Evolutionary conservation across 2,888 invertebrate genomes (phyloP), one percentile per base, ranked within the genome.

Genomic region (Microchrysa polita): DNA sequence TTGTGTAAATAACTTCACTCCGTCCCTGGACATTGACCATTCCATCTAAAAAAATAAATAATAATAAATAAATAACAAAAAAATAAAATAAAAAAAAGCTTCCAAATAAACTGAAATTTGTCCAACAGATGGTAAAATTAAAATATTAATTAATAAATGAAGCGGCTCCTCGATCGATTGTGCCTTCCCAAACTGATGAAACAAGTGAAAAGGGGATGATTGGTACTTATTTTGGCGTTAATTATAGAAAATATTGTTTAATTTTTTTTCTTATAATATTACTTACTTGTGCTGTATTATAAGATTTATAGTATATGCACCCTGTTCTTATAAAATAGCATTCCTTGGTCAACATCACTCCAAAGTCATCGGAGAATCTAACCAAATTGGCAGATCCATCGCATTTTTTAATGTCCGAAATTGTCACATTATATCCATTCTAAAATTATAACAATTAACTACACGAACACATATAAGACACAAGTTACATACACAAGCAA

Each of bases 401-500:
- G 22, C 65, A 65, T 65, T 20, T 18, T 9, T 18, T 22, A 22
- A 48, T 48, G 18, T 65, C 44, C 1, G 10, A 22, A 14, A 48
- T 1, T 9, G 14, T 65, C 0, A 44, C 20, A 65, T 65, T 34
- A 14, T 65, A 42, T 20, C 65, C 65, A 65, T 65, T 65, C 65
- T 65, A 14, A 18, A 44, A 48, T 48, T 4, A 22, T 2, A 48
- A 5, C 60, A 9, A n/a, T 34, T 20, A 20, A 18, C 16, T n/a
- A 48, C 4, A 44, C 7, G 12, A 22, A 4, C 0, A n/a, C n/a
- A n/a, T n/a, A n/a, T 16, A 48, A 1, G 12, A 12, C 5, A n/a
- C 20, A 48, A 20, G 20, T 59, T 44, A 65, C 65, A 10, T 48
- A 65, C 65, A 22, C 65, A 65, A 22, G 65, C 65, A 12, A 65